These are phyloP conservation scores for Holothuria glaberrima DNA, from an alignment of 35 echinoderm and acorn worm species.

Conservation along the genomic window DNA sequence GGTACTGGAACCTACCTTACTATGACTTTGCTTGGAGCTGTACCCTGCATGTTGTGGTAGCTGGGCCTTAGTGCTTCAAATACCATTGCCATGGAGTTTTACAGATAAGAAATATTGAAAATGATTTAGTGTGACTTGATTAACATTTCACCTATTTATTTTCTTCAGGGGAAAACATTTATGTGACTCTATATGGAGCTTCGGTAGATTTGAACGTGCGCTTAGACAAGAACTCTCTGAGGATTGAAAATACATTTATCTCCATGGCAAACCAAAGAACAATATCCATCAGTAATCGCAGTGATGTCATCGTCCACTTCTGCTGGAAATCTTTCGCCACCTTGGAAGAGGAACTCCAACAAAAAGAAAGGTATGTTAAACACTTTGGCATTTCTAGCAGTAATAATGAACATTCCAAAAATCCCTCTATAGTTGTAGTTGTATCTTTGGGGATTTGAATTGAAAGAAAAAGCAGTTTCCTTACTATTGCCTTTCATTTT, in stretches of 20 bases:
- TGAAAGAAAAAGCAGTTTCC: no score
- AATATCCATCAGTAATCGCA: conserved; percentile 92
- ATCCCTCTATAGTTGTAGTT: no score
- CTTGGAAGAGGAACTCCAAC: conserved; percentile 82
- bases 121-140: no score
- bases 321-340: conserved; percentile 94
- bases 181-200: conserved; percentile 83
- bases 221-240: conserved; percentile 92
- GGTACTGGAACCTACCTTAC: no score
- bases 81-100: no score
- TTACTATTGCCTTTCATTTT: no score
- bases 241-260: conserved; percentile 99
- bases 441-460: no score
- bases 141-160: not conserved
- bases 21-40: no score
- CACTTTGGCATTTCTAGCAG: conserved; percentile 43
- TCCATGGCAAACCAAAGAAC: conserved; percentile 97
- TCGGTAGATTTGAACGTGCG: conserved; percentile 91
- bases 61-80: no score
- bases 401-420: no score
- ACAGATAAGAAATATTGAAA: no score
- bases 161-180: conserved; percentile 79
- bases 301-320: conserved; percentile 97
- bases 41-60: no score
- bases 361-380: conserved; percentile 86